A percentile compares a stretch with the other conserved stretches of the same genome.
Evolutionary conservation across 1,140 invertebrate genomes (phyloP).

Genomic region (Bombus affinis): DNA sequence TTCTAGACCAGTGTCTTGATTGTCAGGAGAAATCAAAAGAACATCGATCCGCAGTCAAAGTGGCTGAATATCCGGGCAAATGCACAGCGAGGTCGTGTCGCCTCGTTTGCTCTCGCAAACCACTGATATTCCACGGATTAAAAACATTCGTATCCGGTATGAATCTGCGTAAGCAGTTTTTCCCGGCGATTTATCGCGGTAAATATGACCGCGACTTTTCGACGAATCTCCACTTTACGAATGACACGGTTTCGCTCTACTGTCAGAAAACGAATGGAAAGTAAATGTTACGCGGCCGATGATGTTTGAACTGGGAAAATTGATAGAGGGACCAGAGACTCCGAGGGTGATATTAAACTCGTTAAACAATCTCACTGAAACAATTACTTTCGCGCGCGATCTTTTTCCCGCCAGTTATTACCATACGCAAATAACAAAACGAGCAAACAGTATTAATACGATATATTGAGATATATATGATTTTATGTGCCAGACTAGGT

Average conservation of each 20-base stretch:
- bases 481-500: no score
- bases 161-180: constrained; percentile 45
- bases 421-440: not conserved
- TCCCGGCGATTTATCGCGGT: constrained; percentile 22
- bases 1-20: not conserved
- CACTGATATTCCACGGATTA: constrained; percentile 28
- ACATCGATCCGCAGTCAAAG: not conserved
- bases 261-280: not conserved
- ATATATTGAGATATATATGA: no score
- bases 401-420: not conserved
- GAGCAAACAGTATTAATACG: not conserved
- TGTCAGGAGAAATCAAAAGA: not conserved
- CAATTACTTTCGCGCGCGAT: not conserved
- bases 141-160: constrained; percentile 17
- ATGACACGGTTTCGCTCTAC: not conserved
- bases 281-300: not conserved
- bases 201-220: not conserved
- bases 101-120: not conserved
- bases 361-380: not conserved
- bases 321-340: not conserved
- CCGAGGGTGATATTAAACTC: no score
- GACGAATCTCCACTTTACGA: not conserved
- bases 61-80: not conserved
- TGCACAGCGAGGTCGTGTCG: not conserved
- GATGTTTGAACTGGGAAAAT: not conserved